These are phyloP conservation scores for Cavia porcellus DNA, from an alignment of 2,113 vertebrate genomes.

Conservation along the genomic window DNA sequence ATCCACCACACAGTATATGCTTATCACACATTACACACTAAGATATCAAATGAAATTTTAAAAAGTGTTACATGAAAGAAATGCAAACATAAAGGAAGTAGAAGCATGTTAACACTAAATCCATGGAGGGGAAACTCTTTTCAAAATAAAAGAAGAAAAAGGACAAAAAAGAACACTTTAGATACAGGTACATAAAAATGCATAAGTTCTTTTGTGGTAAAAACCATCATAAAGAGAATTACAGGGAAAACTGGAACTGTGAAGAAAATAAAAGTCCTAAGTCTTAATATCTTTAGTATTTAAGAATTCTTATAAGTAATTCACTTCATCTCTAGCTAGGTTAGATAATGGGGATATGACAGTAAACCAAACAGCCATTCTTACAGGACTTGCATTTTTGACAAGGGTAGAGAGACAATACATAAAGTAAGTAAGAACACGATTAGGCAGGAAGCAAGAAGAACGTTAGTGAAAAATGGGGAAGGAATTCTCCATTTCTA, in stretches of 20 bases:
- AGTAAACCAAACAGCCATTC: neutral
- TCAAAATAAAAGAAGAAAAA: neutral
- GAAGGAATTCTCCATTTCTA: neutral
- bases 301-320: neutral
- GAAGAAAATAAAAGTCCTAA: neutral
- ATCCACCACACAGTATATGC: neutral
- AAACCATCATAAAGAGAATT: neutral
- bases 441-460: neutral
- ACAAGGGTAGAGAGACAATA: neutral
- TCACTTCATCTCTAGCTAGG: neutral
- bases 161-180: neutral
- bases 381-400: neutral
- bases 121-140: neutral
- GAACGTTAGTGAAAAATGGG: neutral
- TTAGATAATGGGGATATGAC: neutral
- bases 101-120: conserved; percentile 24
- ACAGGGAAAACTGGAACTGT: conserved; percentile 1
- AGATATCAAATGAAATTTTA: neutral
- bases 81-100: neutral
- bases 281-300: neutral
- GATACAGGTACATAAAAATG: neutral
- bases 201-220: neutral
- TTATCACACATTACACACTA: neutral
- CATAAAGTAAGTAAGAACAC: neutral
- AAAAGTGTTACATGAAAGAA: neutral